Evolutionary conservation across 2,888 invertebrate genomes (phyloP), one percentile per base, ranked within the genome.

Genomic region (Apantesis nais): DNA sequence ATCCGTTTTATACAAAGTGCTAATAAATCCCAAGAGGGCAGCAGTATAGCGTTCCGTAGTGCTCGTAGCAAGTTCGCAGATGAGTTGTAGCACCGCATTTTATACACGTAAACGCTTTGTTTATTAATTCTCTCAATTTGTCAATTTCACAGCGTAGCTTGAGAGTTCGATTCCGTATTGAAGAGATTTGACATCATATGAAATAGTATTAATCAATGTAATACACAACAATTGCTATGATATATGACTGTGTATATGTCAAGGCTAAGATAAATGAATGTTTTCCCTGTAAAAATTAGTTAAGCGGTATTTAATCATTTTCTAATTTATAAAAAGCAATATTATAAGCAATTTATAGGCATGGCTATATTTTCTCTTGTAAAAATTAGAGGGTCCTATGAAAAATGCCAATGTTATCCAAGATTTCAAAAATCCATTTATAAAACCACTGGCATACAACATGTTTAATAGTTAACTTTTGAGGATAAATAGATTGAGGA

Each of bases 1-100:
- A 67, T 58, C 52, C 25, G 34, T 48, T 62, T 25, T 37, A 39
- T 52, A 44, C 44, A 44, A 67, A 44, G 55, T 58, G 70, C 58
- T 62, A 66, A 66, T 62, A 66, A 63, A 58, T 25, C 66, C 44
- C 55, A 12, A 1, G 66, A 66, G 70, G 29, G 22, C 31, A 65
- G 41, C 19, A 34, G 8, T 41, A 37, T 67, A 60, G 61, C 37
- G 25, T 31, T 29, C 16, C 48, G 60, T 14, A 41, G 52, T 55
- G n/a, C 29, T 52, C 62, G 70, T 70, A 66, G 70, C 62, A n/a
- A 19, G 29, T 37, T 68, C 39, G 68, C 63, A 68, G 63, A 25
- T n/a, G 19, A 37, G 4, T 39, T 62, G 65, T 66, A 66, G 62
- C 61, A 39, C 11, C n/a, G 48, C 34, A 16, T n/a, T 52, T 25